Conservation (phyloP, 2,888 invertebrate genomes). For the Diabrotica balteata region DNA sequence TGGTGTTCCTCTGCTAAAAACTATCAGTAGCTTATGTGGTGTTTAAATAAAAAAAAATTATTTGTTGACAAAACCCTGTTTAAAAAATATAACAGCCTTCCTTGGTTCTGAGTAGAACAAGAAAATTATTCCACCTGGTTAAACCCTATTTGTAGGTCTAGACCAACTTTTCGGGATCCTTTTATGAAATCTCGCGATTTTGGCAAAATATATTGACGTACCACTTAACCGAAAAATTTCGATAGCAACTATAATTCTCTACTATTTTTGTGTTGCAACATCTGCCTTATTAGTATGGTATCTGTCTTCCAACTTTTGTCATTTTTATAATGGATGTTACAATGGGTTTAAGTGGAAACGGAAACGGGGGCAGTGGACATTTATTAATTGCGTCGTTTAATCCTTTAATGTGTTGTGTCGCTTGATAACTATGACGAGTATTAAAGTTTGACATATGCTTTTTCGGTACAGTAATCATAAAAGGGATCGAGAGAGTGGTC, state of each 20-base stretch:
- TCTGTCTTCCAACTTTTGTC: conserved; percentile 32
- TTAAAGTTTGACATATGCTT: conserved; percentile 14
- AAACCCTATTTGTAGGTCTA: conserved; percentile 44
- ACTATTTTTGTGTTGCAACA: conserved; percentile 24
- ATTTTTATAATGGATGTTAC: conserved; percentile 31
- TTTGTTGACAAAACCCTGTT: neutral
- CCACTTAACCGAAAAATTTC: conserved; percentile 36
- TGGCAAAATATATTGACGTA: conserved; percentile 36
- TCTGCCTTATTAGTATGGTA: conserved; percentile 30
- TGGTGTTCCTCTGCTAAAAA: too few species aligned
- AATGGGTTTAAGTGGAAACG: conserved; percentile 37
- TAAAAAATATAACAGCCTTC: neutral
- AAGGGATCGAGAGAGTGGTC: too few species aligned
- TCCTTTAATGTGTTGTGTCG: conserved; percentile 30
- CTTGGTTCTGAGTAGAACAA: conserved; percentile 41
- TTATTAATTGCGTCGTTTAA: conserved; percentile 28
- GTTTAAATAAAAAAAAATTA: too few species aligned
- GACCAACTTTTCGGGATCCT: conserved; percentile 46
- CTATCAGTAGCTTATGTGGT: too few species aligned
- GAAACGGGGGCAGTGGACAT: conserved; percentile 32
- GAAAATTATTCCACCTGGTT: conserved; percentile 49
- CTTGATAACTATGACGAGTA: neutral
- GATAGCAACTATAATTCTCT: conserved; percentile 35
- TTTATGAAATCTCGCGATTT: conserved; percentile 35
- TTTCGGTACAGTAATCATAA: neutral